These are phyloP conservation scores for Catharus minimus DNA, from an alignment of 2,113 vertebrate genomes.

Conservation along the genomic window DNA sequence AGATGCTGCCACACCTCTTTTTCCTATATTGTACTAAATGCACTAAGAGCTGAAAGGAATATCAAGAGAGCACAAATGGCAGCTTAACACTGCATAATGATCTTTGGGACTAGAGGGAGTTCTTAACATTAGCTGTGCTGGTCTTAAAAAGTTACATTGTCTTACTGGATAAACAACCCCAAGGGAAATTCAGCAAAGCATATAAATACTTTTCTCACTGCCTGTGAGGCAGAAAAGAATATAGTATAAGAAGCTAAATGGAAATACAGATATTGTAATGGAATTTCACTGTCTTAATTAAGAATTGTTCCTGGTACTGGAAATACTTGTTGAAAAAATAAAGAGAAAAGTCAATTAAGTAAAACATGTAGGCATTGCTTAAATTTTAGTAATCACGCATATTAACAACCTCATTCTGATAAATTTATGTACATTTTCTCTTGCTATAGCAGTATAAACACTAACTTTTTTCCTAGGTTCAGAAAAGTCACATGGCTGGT, in stretches of 20 bases:
- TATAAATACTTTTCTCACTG: neutral
- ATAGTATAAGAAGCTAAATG: neutral
- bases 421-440: neutral
- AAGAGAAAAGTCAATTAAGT: neutral
- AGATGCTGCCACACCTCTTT: conserved; percentile 9
- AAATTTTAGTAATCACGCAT: neutral
- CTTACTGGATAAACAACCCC: neutral
- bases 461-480: neutral
- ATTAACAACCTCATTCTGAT: neutral
- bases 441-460: neutral
- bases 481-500: neutral
- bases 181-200: neutral
- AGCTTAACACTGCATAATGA: neutral
- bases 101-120: neutral
- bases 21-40: neutral
- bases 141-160: neutral
- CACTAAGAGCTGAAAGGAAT: neutral
- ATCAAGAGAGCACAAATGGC: neutral
- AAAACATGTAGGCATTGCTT: neutral
- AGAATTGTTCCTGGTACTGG: neutral
- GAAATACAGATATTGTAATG: neutral
- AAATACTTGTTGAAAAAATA: neutral
- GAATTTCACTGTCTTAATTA: neutral
- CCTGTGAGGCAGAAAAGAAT: neutral
- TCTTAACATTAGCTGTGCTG: neutral